Evolutionary conservation across 2,888 invertebrate genomes (phyloP).

Genomic region (Cheilosia soror): DNA sequence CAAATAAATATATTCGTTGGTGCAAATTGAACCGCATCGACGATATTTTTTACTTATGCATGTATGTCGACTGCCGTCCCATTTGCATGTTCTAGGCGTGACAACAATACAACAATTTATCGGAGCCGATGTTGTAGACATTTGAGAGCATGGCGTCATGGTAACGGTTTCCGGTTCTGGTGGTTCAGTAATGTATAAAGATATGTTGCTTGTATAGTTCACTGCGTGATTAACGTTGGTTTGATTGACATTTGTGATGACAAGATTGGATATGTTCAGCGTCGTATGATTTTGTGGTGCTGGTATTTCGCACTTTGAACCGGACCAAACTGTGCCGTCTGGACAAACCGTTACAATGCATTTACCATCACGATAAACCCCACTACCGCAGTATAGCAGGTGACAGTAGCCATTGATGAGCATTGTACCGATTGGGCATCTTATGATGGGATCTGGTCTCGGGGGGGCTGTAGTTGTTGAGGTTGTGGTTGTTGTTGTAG

Average conservation of each 20-base stretch:
- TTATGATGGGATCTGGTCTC: conserved; percentile 50
- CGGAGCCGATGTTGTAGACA: neutral
- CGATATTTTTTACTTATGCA: conserved; percentile 78
- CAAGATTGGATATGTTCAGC: conserved; percentile 52
- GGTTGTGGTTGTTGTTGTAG: conserved; percentile 11
- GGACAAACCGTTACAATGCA: conserved; percentile 78
- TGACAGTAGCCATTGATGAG: conserved; percentile 76
- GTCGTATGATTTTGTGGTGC: conserved; percentile 71
- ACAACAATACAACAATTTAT: conserved; percentile 78
- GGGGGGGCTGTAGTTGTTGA: conserved; percentile 34
- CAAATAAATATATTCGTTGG: conserved; percentile 77
- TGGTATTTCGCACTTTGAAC: conserved; percentile 75
- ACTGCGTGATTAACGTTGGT: conserved; percentile 67
- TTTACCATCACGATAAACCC: conserved; percentile 72
- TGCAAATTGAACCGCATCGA: conserved; percentile 79
- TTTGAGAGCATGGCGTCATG: conserved; percentile 3
- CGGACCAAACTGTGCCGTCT: conserved; percentile 78
- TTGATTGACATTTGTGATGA: conserved; percentile 69
- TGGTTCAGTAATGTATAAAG: conserved; percentile 74
- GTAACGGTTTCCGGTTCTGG: conserved; percentile 42
- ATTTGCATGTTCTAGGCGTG: conserved; percentile 78
- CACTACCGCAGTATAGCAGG: conserved; percentile 77
- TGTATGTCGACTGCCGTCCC: conserved; percentile 73
- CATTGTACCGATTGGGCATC: conserved; percentile 78
- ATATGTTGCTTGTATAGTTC: conserved; percentile 77